phyloP scores from a whole-genome alignment of 1,140 invertebrate species.

The Ganaspis sp. region DNA sequence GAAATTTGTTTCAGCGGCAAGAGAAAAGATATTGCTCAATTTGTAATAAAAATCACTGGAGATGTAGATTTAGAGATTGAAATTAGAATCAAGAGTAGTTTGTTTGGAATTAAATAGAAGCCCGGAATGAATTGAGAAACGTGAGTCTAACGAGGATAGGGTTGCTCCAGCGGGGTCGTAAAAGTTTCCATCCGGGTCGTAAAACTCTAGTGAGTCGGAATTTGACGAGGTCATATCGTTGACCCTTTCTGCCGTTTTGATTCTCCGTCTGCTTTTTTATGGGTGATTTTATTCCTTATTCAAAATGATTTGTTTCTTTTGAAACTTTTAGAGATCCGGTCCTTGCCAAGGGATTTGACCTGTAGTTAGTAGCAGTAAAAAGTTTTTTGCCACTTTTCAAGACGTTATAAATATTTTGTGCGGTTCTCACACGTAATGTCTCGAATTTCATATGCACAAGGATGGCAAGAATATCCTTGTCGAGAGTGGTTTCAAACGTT shows the following conservation, averaged over 20 bases:
- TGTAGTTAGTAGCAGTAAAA: background rate
- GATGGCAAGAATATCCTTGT: too few species aligned
- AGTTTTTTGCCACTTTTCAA: background rate
- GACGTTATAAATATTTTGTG: conserved; percentile 16
- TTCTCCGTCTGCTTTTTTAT: conserved; percentile 13
- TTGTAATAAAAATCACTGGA: background rate
- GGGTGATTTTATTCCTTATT: background rate
- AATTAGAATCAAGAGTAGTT: conserved; percentile 1
- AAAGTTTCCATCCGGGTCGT: conserved; percentile 28
- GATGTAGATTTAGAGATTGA: background rate
- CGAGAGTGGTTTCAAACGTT: background rate
- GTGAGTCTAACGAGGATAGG: conserved; percentile 25
- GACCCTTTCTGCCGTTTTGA: background rate
- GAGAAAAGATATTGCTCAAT: too few species aligned
- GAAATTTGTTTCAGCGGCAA: too few species aligned
- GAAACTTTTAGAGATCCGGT: conserved; percentile 15
- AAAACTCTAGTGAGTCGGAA: conserved; percentile 18
- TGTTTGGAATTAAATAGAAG: conserved; percentile 17
- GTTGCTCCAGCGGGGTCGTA: conserved; percentile 9
- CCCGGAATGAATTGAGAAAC: conserved; percentile 2
- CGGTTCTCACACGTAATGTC: conserved; percentile 13
- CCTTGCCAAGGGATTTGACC: background rate
- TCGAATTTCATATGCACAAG: background rate
- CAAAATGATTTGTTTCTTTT: conserved; percentile 28
- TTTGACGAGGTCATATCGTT: conserved; percentile 27